Conservation (phyloP, 2,113 vertebrate species). For the Brachirus orientalis region DNA sequence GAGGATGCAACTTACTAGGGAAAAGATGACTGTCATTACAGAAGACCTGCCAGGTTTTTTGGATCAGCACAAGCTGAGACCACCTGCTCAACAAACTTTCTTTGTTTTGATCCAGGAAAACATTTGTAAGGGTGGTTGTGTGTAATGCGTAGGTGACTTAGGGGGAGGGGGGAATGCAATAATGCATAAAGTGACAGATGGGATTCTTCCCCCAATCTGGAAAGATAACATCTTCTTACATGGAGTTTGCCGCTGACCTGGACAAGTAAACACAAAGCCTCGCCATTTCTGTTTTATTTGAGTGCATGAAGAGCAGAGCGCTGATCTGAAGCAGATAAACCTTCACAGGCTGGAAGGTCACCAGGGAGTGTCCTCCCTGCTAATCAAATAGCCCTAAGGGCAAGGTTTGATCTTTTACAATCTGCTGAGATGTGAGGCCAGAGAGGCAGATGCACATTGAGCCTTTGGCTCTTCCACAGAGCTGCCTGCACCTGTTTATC, state of each 20-base stretch:
- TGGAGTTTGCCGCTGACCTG: slow-evolving; percentile 18
- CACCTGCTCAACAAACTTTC: slow-evolving; percentile 43
- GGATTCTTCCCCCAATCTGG: slow-evolving; percentile 57
- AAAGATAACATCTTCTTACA: slow-evolving; percentile 15
- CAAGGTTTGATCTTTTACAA: slow-evolving; percentile 61
- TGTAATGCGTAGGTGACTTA: slow-evolving; percentile 12
- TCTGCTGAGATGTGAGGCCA: slow-evolving; percentile 42
- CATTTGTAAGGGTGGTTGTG: slow-evolving; percentile 32
- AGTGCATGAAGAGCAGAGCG: slow-evolving; percentile 10
- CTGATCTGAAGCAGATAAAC: slow-evolving; percentile 55
- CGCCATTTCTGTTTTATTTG: slow-evolving; percentile 7
- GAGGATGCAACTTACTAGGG: slow-evolving; percentile 8
- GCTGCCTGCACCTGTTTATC: slow-evolving; percentile 54
- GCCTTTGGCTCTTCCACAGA: slow-evolving; percentile 10
- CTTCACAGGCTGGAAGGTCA: slow-evolving; percentile 47
- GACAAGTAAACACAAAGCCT: slow-evolving; percentile 30
- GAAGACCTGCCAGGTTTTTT: slow-evolving; percentile 12
- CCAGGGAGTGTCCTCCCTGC: slow-evolving; percentile 41
- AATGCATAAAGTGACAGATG: slow-evolving; percentile 70
- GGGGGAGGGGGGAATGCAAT: slow-evolving; percentile 39
- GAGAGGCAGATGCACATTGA: slow-evolving; percentile 28
- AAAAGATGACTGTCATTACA: slow-evolving; percentile 31
- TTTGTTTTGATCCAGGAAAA: slow-evolving; percentile 56
- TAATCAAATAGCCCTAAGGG: slow-evolving; percentile 58
- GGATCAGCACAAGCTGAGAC: slow-evolving; percentile 25